phyloP scores from a whole-genome alignment of 1,140 invertebrate genomes.

The Leptinotarsa undecemlineata region DNA sequence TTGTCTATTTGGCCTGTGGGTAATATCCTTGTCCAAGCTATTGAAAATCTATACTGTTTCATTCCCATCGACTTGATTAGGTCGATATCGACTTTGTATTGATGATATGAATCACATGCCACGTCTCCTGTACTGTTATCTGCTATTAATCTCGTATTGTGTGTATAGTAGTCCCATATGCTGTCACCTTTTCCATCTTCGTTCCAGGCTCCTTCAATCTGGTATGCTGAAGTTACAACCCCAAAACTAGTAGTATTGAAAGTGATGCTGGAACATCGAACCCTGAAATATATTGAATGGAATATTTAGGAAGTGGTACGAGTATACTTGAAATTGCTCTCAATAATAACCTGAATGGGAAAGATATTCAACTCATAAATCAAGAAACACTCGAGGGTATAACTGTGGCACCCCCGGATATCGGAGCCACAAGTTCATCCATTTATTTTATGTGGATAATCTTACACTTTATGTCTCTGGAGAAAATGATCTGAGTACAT shows the following conservation, averaged over 20 bases:
- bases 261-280: not conserved
- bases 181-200: conserved; percentile 55
- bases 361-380: too few species aligned
- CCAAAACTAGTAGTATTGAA: conserved; percentile 55
- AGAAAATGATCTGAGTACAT: too few species aligned
- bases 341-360: too few species aligned
- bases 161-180: conserved; percentile 63
- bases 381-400: too few species aligned
- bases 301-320: too few species aligned
- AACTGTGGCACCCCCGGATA: too few species aligned
- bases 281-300: too few species aligned
- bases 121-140: conserved; percentile 60
- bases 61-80: conserved; percentile 63
- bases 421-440: too few species aligned
- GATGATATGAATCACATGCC: conserved; percentile 72
- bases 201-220: conserved; percentile 58
- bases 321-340: too few species aligned
- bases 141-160: not conserved
- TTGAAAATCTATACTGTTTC: conserved; percentile 60
- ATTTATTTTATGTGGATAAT: too few species aligned
- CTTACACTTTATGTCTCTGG: too few species aligned
- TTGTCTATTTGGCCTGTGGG: conserved; percentile 47
- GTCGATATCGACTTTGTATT: conserved; percentile 67
- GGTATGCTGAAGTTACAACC: conserved; percentile 54
- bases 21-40: conserved; percentile 64